Evolutionary conservation across 2,797 vertebrate species (phyloP).

Genomic region (Bradypodion ventrale): DNA sequence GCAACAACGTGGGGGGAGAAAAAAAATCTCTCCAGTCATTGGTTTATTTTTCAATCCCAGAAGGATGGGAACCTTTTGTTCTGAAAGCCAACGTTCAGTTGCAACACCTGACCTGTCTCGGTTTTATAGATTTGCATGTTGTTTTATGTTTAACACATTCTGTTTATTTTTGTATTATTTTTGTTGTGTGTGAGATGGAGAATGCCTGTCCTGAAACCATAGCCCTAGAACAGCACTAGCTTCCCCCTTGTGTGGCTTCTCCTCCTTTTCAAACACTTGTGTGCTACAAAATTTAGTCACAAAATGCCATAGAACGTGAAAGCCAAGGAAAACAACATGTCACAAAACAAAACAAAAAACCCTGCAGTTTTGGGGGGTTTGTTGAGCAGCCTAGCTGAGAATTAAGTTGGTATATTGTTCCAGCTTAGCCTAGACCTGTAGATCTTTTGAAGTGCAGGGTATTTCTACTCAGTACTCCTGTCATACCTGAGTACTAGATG

Average conservation of each 20-base stretch:
- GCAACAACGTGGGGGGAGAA: conserved; percentile 33
- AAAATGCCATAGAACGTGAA: conserved; percentile 60
- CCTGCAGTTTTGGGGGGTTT: not conserved
- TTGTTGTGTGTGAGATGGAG: conserved; percentile 58
- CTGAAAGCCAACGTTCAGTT: conserved; percentile 46
- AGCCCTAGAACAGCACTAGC: conserved; percentile 18
- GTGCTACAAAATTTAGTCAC: not conserved
- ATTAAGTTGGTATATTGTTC: not conserved
- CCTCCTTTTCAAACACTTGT: not conserved
- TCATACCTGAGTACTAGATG: no score
- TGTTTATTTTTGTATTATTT: conserved; percentile 70
- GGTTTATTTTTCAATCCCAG: conserved; percentile 14
- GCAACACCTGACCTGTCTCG: conserved; percentile 36
- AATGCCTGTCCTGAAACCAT: conserved; percentile 39
- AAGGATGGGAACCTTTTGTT: conserved; percentile 36
- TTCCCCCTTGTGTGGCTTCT: conserved; percentile 26
- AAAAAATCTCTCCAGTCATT: conserved; percentile 44
- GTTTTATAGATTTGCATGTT: conserved; percentile 64
- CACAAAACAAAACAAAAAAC: no score
- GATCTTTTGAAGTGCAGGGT: not conserved
- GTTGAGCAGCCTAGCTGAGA: not conserved
- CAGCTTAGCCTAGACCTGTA: not conserved
- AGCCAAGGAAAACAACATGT: not conserved
- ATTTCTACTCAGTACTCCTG: no score
- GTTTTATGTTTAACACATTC: conserved; percentile 62